A percentile compares a stretch with the other conserved stretches of the same genome.
These are phyloP conservation scores for Rhea pennata DNA, from an alignment of 2,113 vertebrate species.

Conservation along the genomic window DNA sequence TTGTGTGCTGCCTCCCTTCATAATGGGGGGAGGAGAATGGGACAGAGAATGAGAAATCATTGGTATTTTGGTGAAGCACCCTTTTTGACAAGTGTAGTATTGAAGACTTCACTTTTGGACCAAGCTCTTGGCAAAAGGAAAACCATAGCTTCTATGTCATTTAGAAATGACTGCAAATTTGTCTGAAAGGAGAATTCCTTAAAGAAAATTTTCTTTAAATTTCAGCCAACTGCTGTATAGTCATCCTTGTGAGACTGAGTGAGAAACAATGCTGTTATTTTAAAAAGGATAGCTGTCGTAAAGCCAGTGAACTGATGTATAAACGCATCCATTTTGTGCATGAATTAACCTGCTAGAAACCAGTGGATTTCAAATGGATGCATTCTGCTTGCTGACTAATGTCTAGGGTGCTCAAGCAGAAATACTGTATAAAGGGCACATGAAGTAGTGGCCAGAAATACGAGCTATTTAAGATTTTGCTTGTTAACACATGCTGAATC, in stretches of 20 bases:
- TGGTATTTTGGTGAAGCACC: not conserved
- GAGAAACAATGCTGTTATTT: not conserved
- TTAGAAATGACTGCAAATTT: not conserved
- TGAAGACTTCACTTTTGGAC: not conserved
- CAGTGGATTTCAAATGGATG: not conserved
- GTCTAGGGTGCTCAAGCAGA: not conserved
- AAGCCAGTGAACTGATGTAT: not conserved
- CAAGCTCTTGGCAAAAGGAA: not conserved
- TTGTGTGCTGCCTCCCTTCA: not conserved
- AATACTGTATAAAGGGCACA: not conserved
- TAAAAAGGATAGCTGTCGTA: constrained; percentile 5
- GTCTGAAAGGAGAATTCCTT: not conserved
- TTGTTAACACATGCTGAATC: not conserved
- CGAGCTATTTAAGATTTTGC: not conserved
- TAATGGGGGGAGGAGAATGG: not conserved
- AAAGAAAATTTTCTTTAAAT: not conserved
- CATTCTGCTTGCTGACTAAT: not conserved
- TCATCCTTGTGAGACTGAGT: not conserved
- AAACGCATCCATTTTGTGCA: not conserved
- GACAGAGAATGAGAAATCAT: not conserved
- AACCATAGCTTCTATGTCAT: not conserved
- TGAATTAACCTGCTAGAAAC: constrained; percentile 36
- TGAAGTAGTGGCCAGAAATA: not conserved
- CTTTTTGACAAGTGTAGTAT: not conserved
- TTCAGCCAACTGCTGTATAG: not conserved